A percentile compares a stretch with the other conserved stretches of the same genome.
These are phyloP conservation scores for Epinephelus moara DNA, from an alignment of 2,113 vertebrate species.

Conservation along the genomic window DNA sequence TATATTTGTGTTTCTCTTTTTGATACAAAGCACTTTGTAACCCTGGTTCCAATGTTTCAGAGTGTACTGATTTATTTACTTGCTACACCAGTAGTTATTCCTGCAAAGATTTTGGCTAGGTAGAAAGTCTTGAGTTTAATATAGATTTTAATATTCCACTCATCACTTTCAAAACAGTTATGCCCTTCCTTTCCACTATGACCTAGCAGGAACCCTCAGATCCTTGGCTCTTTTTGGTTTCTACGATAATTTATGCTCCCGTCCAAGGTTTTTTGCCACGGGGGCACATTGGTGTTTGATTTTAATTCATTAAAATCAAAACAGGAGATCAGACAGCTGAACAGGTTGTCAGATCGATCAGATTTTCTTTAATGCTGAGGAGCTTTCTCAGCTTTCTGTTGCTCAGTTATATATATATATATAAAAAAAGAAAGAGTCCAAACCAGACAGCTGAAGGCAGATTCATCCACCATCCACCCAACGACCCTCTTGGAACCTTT, in stretches of 20 bases:
- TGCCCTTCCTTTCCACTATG: conserved; percentile 42
- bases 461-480: conserved; percentile 19
- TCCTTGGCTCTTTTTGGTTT: conserved; percentile 17
- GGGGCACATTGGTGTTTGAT: conserved; percentile 54
- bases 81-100: neutral
- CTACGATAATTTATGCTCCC: conserved; percentile 46
- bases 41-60: neutral
- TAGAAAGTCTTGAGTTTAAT: conserved; percentile 17
- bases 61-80: conserved; percentile 9
- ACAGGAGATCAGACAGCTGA: conserved; percentile 53
- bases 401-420: neutral
- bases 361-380: conserved; percentile 45
- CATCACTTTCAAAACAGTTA: conserved; percentile 42
- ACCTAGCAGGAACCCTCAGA: conserved; percentile 46
- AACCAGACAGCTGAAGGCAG: conserved; percentile 41
- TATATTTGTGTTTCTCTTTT: neutral
- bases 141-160: conserved; percentile 53
- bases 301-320: conserved; percentile 74
- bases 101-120: neutral
- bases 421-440: conserved; percentile 10
- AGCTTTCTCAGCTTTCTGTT: conserved; percentile 42
- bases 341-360: conserved; percentile 69
- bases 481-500: conserved; percentile 47
- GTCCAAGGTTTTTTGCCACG: conserved; percentile 31
- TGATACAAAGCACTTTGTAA: neutral